Conservation (phyloP, 2,888 invertebrate species). For the Euplexia lucipara region DNA sequence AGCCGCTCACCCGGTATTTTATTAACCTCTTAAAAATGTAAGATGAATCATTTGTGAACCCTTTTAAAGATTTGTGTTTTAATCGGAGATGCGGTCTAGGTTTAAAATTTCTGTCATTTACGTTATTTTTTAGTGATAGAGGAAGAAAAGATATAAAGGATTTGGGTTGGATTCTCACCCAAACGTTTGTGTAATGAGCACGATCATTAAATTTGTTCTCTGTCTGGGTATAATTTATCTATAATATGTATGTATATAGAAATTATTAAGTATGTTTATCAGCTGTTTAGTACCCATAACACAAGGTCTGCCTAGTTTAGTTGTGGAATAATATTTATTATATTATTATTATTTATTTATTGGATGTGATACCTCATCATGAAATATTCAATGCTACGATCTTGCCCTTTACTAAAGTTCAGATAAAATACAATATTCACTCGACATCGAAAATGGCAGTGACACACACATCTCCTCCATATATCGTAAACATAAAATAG, state of each 20-base stretch:
- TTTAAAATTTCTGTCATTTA: slow-evolving; percentile 36
- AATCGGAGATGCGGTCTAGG: slow-evolving; percentile 23
- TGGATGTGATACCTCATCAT: slow-evolving; percentile 7
- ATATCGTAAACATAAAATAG: slow-evolving; percentile 18
- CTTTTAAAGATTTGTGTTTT: slow-evolving; percentile 32
- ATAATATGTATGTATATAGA: too few species aligned
- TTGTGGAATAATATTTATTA: too few species aligned
- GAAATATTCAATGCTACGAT: slow-evolving; percentile 25
- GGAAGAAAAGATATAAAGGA: neutral
- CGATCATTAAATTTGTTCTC: too few species aligned
- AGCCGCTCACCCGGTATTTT: slow-evolving; percentile 55
- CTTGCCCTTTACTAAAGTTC: slow-evolving; percentile 19
- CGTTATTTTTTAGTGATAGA: slow-evolving; percentile 8
- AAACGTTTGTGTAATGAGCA: too few species aligned
- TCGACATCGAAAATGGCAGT: slow-evolving; percentile 16
- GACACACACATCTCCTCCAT: slow-evolving; percentile 23
- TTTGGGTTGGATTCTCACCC: too few species aligned
- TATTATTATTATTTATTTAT: too few species aligned
- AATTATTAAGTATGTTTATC: too few species aligned
- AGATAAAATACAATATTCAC: slow-evolving; percentile 40
- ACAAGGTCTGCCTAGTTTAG: too few species aligned
- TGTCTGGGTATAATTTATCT: too few species aligned
- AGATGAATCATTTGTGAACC: slow-evolving; percentile 36
- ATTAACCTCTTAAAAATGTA: slow-evolving; percentile 61
- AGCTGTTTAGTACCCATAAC: too few species aligned